phyloP scores from a whole-genome alignment of 1,140 invertebrate species.

The Drosophila nikananu region DNA sequence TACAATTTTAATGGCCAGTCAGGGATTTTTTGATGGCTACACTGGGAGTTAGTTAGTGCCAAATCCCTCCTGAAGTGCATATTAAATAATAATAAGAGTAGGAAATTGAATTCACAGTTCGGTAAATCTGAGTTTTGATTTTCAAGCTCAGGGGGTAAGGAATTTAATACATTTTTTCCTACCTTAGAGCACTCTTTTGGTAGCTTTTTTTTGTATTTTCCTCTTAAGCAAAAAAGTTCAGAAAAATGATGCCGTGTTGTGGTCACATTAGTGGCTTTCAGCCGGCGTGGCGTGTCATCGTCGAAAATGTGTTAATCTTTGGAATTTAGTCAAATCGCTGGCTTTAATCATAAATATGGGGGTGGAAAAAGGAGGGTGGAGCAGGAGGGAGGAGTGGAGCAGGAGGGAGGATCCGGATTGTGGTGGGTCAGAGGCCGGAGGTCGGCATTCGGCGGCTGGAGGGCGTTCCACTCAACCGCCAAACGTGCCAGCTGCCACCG shows the following conservation, averaged over 20 bases:
- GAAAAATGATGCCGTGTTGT: slow-evolving; percentile 41
- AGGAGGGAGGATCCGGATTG: neutral
- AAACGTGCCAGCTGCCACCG: slow-evolving; percentile 78
- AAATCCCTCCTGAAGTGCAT: neutral
- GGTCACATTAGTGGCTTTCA: slow-evolving; percentile 51
- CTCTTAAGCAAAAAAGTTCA: neutral
- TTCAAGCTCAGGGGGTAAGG: too few relatives aligned
- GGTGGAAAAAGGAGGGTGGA: neutral
- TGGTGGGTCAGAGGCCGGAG: slow-evolving; percentile 1
- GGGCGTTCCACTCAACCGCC: slow-evolving; percentile 58
- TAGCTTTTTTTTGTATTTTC: neutral
- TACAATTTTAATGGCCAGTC: slow-evolving; percentile 11
- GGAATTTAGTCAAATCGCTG: slow-evolving; percentile 71
- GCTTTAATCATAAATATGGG: slow-evolving; percentile 72
- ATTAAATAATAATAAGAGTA: slow-evolving; percentile 7
- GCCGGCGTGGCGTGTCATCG: slow-evolving; percentile 61
- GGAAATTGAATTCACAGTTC: slow-evolving; percentile 10
- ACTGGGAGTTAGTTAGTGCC: neutral
- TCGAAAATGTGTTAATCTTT: slow-evolving; percentile 76
- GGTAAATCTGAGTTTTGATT: neutral
- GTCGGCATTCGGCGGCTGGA: slow-evolving; percentile 1
- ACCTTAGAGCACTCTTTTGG: slow-evolving; percentile 1
- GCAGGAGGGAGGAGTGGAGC: neutral
- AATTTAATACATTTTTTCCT: neutral
- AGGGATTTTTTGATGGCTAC: neutral